Evolutionary conservation across 2,888 invertebrate genomes (phyloP), one percentile per base, ranked within the genome.

Genomic region (Netelia inedita): DNA sequence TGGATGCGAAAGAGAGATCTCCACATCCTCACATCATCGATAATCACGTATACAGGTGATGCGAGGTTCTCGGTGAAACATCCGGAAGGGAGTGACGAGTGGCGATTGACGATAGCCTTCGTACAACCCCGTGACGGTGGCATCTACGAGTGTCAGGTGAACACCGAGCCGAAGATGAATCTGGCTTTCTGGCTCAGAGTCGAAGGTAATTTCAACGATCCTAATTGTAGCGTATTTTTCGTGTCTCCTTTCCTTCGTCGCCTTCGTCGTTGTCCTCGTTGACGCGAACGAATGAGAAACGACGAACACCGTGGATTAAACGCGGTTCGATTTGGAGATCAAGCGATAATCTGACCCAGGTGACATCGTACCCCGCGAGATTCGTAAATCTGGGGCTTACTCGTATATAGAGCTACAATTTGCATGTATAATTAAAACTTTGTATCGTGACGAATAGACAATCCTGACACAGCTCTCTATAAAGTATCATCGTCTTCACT

Each of bases 121-220:
- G 97, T 97, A 16, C 98, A 98, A 94, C 96, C 96, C 68, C 94
- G 97, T 28, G 98, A 98, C 93, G 97, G 96, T 1, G 98, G 97
- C 8, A 96, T 97, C 84, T 98, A 98, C 94, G 97, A 98, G 94
- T 98, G 97, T 91, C 98, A 98, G 95, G 97, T 98, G 89, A 98
- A 98, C 94, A 98, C 97, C 0, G 98, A 98, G 93, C 98, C 98
- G 21, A 98, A 98, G 94, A 97, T 98, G 93, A 98, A 97, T 94
- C 96, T 97, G 95, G 97, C 97, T 63, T 96, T 98, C 91, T 94
- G 95, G 91, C 95, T 98, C 82, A 96, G 95, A 91, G 97, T 98
- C 75, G 97, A 97, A 96, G 97, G 98, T 98, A 95, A 94, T 93
- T 87, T 79, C 68, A 46, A n/a, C 55, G 8, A 53, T 66, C 23